Evolutionary conservation across 2,797 vertebrate genomes (phyloP), one percentile per base, ranked within the genome.

Genomic region (Gobio occitaniae): DNA sequence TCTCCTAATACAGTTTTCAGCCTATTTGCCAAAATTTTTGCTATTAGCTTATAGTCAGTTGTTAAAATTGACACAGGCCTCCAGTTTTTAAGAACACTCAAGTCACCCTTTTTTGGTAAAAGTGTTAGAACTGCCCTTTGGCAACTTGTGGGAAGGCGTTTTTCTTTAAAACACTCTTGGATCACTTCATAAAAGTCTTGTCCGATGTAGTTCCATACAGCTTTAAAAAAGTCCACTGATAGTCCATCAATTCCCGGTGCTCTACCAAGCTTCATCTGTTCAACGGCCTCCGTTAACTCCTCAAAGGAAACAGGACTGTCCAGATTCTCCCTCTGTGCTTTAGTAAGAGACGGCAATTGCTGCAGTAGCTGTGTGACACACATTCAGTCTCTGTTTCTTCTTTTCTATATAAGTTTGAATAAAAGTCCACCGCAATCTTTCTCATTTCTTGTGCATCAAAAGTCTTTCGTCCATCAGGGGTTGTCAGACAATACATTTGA

Each of bases 131-230:
- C 70, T 15, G 44, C 44, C 12, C 44, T 48, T 72, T 48, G 21
- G 4, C 21, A 72, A 15, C 70, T 72, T 72, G 4, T 70, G 38
- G 36, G 70, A 72, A 48, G 44, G 44, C n/a, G 0, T 48, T 72
- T 72, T 72, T 25, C 70, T 72, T 72, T 72, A 72, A 72, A 72
- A 72, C 44, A 72, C 21, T 72, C 41, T 71, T n/a, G 41, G 19
- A 71, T 13, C 69, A 48, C 69, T 11, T 47, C 41, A 48, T 71
- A 47, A 47, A 71, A 71, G 41, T 71, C 4, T 47, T 71, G 25
- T 71, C 41, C 41, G 47, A 47, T 47, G 11, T 6, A n/a, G 1
- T 70, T 70, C 38, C 68, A 70, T 2, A 70, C 17, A n/a, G 68
- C 36, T 44, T 70, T 70, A 12, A 9, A 69, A 44, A 44, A 71